Evolutionary conservation across 2,113 vertebrate genomes (phyloP), one percentile per base, ranked within the genome.

Genomic region (Sebastes fasciatus): DNA sequence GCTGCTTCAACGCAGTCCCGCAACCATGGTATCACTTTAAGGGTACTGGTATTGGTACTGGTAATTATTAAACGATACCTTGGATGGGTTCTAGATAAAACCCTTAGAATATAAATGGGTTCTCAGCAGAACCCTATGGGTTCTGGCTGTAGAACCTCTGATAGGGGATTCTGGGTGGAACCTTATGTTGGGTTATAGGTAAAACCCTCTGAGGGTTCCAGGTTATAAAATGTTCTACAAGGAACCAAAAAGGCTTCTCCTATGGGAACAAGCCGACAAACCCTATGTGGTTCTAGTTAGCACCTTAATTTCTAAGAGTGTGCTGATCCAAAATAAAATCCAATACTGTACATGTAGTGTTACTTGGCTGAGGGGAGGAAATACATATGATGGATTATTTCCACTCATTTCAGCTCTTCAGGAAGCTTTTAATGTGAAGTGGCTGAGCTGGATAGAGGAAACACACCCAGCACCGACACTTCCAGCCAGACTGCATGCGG

Each of bases 401-500:
- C 84, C 90, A 92, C 75, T 86, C 51, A 58, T 87, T 90, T 78
- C 49, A 70, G 76, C 45, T 73, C 74, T 68, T 91, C 89, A 83
- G 88, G 86, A 92, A 92, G 84, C 55, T 9, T 87, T 93, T 84
- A 91, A 85, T 87, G 85, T 84, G 88, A 86, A 87, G 87, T 83
- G 86, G 62, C 75, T 72, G 84, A 64, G 45, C 60, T 40, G 77
- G 51, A 43, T 60, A 82, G 72, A 78, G 90, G 85, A 90, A 69
- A 58, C 84, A 75, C 79, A 72, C 58, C 77, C 74, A 64, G 74
- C 72, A 1, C 62, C 16, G 58, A 80, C 82, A 75, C 87, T 84
- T 75, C 74, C 83, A 90, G 85, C 54, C 73, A 34, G 81, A 87
- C 54, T 61, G 71, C 75, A 34, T 69, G 52, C 78, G 63, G 54